Base-by-base conservation (phyloP, 2,888 invertebrate genomes). In the Mesodorylaimus sp. region DNA sequence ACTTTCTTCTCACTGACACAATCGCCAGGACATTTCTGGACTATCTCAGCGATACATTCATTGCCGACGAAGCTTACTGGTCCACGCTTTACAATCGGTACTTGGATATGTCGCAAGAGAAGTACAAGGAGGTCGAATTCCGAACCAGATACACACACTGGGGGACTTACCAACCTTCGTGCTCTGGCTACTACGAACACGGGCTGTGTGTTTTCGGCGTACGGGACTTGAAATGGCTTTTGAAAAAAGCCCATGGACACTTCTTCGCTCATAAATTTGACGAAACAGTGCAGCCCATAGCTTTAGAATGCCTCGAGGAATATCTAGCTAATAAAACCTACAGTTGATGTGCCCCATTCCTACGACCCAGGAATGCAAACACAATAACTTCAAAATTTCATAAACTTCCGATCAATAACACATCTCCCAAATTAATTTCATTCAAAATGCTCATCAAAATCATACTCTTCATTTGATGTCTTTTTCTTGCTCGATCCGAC, bases 181-280 rank as follows among this genome's bases (percentile, higher is more conserved):
- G 65, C 52, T 36, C 52, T 3, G 64, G 65, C 1, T 60, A 58
- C 45, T 56, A 55, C 25, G 61, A 64, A 1, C 56, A 61, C 13
- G 62, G 62, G 1, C 58, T 66, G 3, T 66, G 66, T 45, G 57
- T 65, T 1, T 65, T 59, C 50, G 64, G 64, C 1, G 53, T 63
- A 0, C 56, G 57, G 13, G 65, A 66, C 50, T 52, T 62, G 2
- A 52, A 56, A 1, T 55, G 56, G 53, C 56, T 66, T 13, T 50
- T 55, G 1, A 52, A 58, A 23, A 55, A 53, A 16, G 58, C 62
- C 47, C n/a, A n/a, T n/a, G 39, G 36, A 27, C 7, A 10, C 2
- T 53, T 66, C 10, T 63, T 65, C 51, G 63, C 60, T 3, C 66
- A 66, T 50, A 66, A 66, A 52, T 63, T 66, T 50, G 57, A 64